Percentiles rank a stretch among this genome's conserved stretches.
Evolutionary conservation across 2,888 invertebrate species (phyloP).

Genomic region (Drosophila basisetae): DNA sequence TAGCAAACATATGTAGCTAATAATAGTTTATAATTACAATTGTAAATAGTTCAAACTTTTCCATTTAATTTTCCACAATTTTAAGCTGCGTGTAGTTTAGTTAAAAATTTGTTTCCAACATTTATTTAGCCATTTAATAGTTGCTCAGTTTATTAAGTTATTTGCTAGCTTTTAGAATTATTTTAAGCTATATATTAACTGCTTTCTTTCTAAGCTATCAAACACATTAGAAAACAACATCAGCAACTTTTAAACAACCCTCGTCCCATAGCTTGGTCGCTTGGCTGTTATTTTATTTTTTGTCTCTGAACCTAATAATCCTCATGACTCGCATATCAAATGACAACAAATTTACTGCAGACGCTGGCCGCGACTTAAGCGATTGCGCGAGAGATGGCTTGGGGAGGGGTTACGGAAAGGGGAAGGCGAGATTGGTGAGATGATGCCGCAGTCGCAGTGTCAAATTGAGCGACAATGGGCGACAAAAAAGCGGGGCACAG

Average conservation of each 20-base stretch:
- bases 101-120: neutral
- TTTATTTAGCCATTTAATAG: neutral
- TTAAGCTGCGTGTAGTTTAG: neutral
- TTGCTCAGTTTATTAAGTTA: neutral
- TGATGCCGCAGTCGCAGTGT: conserved; percentile 63
- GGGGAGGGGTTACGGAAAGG: neutral
- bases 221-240: neutral
- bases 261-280: conserved; percentile 57
- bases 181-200: no score
- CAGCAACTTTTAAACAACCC: conserved; percentile 26
- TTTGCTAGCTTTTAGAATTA: neutral
- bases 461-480: conserved; percentile 83
- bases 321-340: conserved; percentile 82
- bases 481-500: conserved; percentile 71
- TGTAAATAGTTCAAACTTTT: neutral
- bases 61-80: neutral
- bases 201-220: neutral
- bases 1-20: neutral
- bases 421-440: conserved; percentile 25
- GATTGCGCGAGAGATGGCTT: neutral
- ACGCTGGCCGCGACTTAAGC: conserved; percentile 51
- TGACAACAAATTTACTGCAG: conserved; percentile 81
- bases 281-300: conserved; percentile 47
- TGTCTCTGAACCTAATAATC: conserved; percentile 78
- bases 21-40: neutral